Percentiles rank a stretch among this genome's conserved stretches.
These are phyloP conservation scores for Globia sparganii DNA, from an alignment of 2,888 invertebrate species.

Conservation along the genomic window DNA sequence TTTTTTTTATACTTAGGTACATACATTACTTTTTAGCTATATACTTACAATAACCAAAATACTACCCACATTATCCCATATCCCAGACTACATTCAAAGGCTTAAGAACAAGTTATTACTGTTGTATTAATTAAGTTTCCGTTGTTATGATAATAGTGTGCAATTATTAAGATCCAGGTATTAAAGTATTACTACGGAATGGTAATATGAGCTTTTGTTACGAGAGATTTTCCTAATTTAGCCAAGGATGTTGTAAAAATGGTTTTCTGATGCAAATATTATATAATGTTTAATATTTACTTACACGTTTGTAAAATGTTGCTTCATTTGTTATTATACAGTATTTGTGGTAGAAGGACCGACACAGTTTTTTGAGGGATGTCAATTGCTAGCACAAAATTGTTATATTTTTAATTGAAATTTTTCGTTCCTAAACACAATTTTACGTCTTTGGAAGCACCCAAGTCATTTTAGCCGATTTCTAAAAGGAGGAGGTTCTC, in stretches of 20 bases:
- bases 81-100: neutral
- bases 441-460: no score
- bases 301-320: neutral
- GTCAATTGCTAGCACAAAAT: no score
- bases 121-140: constrained; percentile 48
- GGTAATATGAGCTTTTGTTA: constrained; percentile 25
- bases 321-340: neutral
- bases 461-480: no score
- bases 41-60: no score
- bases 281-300: no score
- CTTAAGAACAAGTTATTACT: constrained; percentile 27
- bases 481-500: no score
- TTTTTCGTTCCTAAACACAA: no score
- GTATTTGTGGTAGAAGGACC: no score
- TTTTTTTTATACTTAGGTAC: no score
- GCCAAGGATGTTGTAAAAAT: constrained; percentile 17
- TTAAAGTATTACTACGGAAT: constrained; percentile 19
- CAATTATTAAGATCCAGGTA: constrained; percentile 43
- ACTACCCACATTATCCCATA: neutral
- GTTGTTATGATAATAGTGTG: constrained; percentile 51
- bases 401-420: no score
- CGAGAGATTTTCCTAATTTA: constrained; percentile 26
- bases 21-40: no score
- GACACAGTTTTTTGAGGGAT: no score
- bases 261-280: constrained; percentile 34